Conservation (phyloP, 2,113 vertebrate species). For the Coreoperca whiteheadi region DNA sequence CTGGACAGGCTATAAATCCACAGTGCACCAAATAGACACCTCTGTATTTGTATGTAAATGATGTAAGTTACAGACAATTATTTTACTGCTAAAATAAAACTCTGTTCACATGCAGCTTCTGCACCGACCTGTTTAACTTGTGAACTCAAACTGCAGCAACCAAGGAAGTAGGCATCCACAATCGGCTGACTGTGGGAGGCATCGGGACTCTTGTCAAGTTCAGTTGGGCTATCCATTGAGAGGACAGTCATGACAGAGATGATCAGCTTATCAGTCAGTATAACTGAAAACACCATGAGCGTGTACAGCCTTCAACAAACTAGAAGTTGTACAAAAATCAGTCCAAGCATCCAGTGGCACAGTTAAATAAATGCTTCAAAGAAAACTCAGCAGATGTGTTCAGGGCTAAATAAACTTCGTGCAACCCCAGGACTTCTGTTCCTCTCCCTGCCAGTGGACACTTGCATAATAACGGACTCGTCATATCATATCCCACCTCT, state of each 20-base stretch:
- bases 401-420: background rate
- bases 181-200: background rate
- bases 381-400: background rate
- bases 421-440: constrained; percentile 1
- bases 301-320: background rate
- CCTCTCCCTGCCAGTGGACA: constrained; percentile 13
- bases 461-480: constrained; percentile 29
- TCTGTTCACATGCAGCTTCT: background rate
- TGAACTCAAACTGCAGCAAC: background rate
- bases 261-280: too few relatives aligned
- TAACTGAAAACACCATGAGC: too few relatives aligned
- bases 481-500: constrained; percentile 3
- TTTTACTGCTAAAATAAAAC: background rate
- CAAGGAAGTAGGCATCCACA: background rate
- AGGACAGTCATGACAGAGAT: constrained; percentile 19
- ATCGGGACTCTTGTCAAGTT: background rate
- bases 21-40: background rate
- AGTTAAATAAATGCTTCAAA: background rate
- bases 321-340: background rate
- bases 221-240: background rate
- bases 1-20: background rate
- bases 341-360: background rate
- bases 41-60: background rate
- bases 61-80: too few relatives aligned
- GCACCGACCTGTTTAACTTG: background rate